Evolutionary conservation across 2,888 invertebrate species (phyloP), one percentile per base, ranked within the genome.

Genomic region (Eurytoma adleriae): DNA sequence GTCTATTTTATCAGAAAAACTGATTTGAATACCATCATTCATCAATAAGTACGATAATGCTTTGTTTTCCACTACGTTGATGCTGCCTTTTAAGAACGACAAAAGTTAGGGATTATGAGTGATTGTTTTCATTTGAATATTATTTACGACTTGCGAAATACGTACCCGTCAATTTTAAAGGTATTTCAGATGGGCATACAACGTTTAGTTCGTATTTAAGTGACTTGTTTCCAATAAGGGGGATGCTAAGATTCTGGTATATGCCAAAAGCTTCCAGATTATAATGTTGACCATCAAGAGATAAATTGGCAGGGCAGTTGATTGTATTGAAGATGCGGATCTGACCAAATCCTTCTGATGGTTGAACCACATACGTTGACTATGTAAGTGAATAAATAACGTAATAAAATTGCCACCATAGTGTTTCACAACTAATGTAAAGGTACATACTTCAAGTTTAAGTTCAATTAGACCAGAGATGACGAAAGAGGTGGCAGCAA

Each of bases 401-500:
- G 1, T 24, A 24, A 24, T 24, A 24, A 24, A 24, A 24, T 2
- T 24, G 24, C 1, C 24, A 24, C 1, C 24, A 24, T 24, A 24
- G 2, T 24, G 1, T 24, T 24, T 24, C 2, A 24, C 2, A 2
- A 24, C 24, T 24, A 24, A 24, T 24, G 24, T 2, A 24, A 24
- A 24, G 2, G 13, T 18, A 50, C 87, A 86, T 89, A 95, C 95
- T 93, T 96, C 93, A 77, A 97, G 91, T 48, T 93, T 90, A 0
- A 96, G 88, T 90, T 98, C 96, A 0, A 99, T 94, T n/a, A 96
- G 87, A 4, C 95, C 98, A 1, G 99, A 97, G 50, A 97, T 92
- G n/a, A 96, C 91, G 89, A 99, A 99, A 0, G 99, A 95, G 0
- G 94, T 79, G 0, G 96, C 95, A 0, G 98, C 97, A 1, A 99